A percentile compares a stretch with the other conserved stretches of the same genome.
These are phyloP conservation scores for Amphiprion clarkii DNA, from an alignment of 2,797 vertebrate genomes.

Conservation along the genomic window DNA sequence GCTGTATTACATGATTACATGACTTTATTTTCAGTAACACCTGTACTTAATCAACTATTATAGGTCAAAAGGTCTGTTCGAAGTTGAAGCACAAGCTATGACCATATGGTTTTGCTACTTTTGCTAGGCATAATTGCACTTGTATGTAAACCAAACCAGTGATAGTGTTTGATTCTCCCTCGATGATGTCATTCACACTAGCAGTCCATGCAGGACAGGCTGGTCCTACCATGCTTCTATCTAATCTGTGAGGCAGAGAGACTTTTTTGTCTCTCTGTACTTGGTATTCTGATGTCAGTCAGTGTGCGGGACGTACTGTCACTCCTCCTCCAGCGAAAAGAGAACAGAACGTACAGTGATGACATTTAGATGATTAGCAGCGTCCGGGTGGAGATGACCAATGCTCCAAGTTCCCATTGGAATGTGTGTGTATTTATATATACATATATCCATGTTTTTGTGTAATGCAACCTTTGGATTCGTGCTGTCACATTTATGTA, in stretches of 20 bases:
- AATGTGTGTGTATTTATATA: slow-evolving; percentile 6
- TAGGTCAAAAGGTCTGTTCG: neutral
- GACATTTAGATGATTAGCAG: slow-evolving; percentile 47
- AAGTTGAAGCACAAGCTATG: neutral
- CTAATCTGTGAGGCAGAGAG: slow-evolving; percentile 56
- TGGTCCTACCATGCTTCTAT: slow-evolving; percentile 35
- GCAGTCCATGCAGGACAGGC: slow-evolving; percentile 15
- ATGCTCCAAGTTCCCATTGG: slow-evolving; percentile 6
- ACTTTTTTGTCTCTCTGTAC: slow-evolving; percentile 48
- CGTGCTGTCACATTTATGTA: neutral
- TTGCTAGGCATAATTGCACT: neutral
- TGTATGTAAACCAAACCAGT: slow-evolving; percentile 4
- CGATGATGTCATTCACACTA: slow-evolving; percentile 30
- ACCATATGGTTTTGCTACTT: neutral
- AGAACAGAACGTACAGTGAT: slow-evolving; percentile 61
- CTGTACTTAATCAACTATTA: neutral
- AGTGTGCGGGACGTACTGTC: slow-evolving; percentile 35
- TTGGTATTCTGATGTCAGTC: slow-evolving; percentile 68
- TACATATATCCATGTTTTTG: neutral
- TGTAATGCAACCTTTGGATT: slow-evolving; percentile 26
- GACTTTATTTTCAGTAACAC: neutral
- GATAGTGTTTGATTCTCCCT: slow-evolving; percentile 12
- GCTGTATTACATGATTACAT: neutral
- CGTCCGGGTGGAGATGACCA: slow-evolving; percentile 21
- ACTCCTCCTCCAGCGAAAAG: slow-evolving; percentile 34